Conservation (phyloP, 1,140 invertebrate genomes). For the Pogonomyrmex barbatus region DNA sequence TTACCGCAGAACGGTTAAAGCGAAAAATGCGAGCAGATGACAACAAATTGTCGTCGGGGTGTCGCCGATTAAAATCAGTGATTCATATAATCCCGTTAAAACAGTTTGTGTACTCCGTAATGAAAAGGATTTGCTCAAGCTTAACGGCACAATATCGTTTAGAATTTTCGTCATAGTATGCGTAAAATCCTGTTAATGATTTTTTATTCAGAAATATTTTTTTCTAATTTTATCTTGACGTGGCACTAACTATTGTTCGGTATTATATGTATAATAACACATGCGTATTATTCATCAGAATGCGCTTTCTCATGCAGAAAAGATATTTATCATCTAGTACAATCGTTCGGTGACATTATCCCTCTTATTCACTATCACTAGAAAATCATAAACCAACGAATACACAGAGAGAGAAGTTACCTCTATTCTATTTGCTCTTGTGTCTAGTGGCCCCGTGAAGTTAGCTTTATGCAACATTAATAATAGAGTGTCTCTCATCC, state of each 20-base stretch:
- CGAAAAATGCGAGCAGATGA: conserved; percentile 10
- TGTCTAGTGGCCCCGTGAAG: background rate
- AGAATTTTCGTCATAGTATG: background rate
- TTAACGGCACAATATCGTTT: background rate
- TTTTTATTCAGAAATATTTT: too few species aligned
- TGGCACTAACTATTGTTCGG: background rate
- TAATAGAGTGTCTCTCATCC: conserved; percentile 7
- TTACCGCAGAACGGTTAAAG: background rate
- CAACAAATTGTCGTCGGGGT: background rate
- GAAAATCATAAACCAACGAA: conserved; percentile 6
- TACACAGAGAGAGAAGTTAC: background rate
- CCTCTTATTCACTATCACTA: background rate
- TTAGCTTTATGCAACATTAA: conserved; percentile 28
- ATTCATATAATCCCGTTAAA: conserved; percentile 49
- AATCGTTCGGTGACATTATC: background rate
- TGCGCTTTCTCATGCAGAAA: background rate
- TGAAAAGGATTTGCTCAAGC: background rate
- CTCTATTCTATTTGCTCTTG: conserved; percentile 21
- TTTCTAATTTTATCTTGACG: background rate
- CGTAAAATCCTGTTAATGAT: background rate
- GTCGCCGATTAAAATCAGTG: conserved; percentile 37
- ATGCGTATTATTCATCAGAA: background rate
- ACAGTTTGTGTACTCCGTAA: conserved; percentile 22
- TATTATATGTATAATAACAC: background rate
- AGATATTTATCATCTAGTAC: conserved; percentile 13